These are phyloP conservation scores for Gymnorhina tibicen DNA, from an alignment of 2,113 vertebrate species.

Conservation along the genomic window DNA sequence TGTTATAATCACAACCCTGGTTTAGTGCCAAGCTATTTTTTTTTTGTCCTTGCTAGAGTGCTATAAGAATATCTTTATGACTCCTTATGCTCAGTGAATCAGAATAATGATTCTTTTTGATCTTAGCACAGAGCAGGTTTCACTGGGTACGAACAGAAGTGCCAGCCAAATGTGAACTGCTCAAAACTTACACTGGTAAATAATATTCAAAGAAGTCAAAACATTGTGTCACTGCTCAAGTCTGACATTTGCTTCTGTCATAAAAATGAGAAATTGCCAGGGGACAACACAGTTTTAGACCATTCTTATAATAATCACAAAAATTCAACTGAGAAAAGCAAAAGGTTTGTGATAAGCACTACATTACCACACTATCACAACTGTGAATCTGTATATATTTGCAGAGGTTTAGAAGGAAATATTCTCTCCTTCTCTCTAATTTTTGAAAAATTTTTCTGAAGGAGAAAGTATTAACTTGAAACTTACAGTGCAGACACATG, in stretches of 20 bases:
- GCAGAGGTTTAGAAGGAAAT: neutral
- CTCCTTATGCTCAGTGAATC: neutral
- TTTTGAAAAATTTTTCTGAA: neutral
- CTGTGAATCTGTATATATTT: neutral
- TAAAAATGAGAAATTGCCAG: neutral
- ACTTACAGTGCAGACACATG: neutral
- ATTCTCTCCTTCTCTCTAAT: neutral
- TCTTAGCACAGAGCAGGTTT: conserved; percentile 6
- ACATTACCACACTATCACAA: neutral
- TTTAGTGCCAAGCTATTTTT: neutral
- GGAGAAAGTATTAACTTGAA: neutral
- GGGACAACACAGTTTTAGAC: neutral
- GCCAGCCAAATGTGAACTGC: neutral
- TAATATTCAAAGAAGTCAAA: neutral
- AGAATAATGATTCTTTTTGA: conserved; percentile 8
- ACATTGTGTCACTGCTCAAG: conserved; percentile 15
- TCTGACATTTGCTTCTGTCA: neutral
- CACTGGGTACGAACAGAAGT: neutral
- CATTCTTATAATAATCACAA: neutral
- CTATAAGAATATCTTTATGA: neutral
- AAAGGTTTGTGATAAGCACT: neutral
- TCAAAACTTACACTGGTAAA: conserved; percentile 36
- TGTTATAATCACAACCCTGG: neutral
- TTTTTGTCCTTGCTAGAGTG: neutral
- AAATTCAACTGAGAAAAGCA: neutral